Evolutionary conservation across 2,113 vertebrate species (phyloP), one percentile per base, ranked within the genome.

Genomic region (Nymphicus hollandicus): DNA sequence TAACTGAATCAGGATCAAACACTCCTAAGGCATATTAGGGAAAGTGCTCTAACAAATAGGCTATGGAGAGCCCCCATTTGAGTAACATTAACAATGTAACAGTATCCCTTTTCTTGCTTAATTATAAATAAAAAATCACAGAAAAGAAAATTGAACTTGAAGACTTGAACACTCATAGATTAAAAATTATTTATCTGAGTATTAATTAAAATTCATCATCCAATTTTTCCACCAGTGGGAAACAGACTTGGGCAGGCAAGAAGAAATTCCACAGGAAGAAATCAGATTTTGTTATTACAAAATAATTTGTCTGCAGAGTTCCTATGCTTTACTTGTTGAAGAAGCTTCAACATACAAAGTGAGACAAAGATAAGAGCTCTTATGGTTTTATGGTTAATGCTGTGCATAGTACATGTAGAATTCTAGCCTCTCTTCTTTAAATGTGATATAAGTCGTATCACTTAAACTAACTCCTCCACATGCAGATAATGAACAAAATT

Each of bases 171-270:
- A 61, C 10, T 80, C 13, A 35, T 4, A 80, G 4, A 10, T 44
- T 55, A 27, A 29, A 84, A 89, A 84, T 27, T 41, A n/a, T 44
- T 73, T 72, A n/a, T 37, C 44, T 37, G 28, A 69, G 0, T 70
- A 70, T 43, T 17, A 90, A 68, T 61, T 86, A 41, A 79, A 88
- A 82, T 43, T 64, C 3, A 39, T 68, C 7, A 69, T 60, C 13
- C 5, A 14, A 1, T 55, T 76, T 68, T 64, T 91, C 33, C 6
- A 11, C 6, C 1, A 47, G 28, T 1, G 1, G 16, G 8, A 65
- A 86, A 16, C 10, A 65, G 44, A 9, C 25, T 23, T 49, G 31
- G 8, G 65, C 11, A 65, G 11, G 6, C 6, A 90, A 53, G 31
- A 17, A 19, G 80, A 64, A 80, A 58, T 37, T 74, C 23, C n/a